These are phyloP conservation scores for Eurytemora carolleeae DNA, from an alignment of 1,140 invertebrate species.

Conservation along the genomic window DNA sequence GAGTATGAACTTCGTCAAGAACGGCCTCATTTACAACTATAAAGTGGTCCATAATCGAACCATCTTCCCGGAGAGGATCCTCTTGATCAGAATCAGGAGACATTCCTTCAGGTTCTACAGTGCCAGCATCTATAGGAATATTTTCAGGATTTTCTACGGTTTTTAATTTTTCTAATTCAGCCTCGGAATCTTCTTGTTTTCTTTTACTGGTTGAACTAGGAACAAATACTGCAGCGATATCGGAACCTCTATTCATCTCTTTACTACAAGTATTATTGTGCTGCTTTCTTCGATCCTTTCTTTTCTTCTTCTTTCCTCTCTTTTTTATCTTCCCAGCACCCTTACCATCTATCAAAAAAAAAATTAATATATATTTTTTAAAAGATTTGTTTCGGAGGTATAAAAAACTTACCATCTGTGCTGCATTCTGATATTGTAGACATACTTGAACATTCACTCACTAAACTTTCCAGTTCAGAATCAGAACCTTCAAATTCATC, in stretches of 20 bases:
- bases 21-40: too few species aligned
- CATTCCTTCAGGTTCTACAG: too few species aligned
- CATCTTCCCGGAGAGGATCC: too few species aligned
- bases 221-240: not conserved
- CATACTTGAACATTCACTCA: not conserved
- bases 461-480: not conserved
- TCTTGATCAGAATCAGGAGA: too few species aligned
- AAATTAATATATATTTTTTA: not conserved
- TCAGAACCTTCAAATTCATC: not conserved
- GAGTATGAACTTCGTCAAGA: too few species aligned
- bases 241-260: not conserved
- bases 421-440: not conserved
- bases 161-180: too few species aligned
- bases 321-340: not conserved
- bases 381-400: not conserved
- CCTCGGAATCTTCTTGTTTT: too few species aligned
- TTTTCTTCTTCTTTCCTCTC: not conserved
- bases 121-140: too few species aligned
- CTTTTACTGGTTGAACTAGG: too few species aligned
- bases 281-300: not conserved
- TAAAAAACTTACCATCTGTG: not conserved
- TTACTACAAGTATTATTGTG: not conserved
- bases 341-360: too few species aligned
- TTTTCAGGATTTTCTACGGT: too few species aligned
- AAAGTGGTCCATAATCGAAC: too few species aligned